Evolutionary conservation across 2,888 invertebrate genomes (phyloP), one percentile per base, ranked within the genome.

Genomic region (Sicus ferrugineus): DNA sequence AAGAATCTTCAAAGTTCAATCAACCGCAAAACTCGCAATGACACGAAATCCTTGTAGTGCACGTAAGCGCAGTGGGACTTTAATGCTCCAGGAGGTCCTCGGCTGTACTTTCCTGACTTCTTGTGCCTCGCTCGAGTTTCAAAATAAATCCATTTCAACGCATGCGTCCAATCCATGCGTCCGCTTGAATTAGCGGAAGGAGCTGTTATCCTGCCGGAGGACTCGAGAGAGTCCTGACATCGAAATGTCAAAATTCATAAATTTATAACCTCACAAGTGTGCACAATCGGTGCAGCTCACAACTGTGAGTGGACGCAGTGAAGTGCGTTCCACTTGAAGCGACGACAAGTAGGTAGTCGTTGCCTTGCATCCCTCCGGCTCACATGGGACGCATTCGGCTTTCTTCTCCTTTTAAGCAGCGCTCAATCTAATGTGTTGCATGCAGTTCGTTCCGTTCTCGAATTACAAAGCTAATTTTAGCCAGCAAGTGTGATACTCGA

Each of bases 331-430:
- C 78, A 79, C 79, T 80, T 80, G 78, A 80, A 75, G 70, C 71
- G 77, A 76, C 77, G 79, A 79, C 79, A 79, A 79, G 79, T 79
- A 78, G 73, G 42, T 1, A 54, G 54, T 7, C 54, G n/a, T n/a
- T 14, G 54, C 23, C 23, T 23, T n/a, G 52, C 2, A 52, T 3
- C 23, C 23, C 9, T 26, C 26, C 9, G 5, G 14, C 16, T 23
- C 26, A 65, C 23, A 3, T 19, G 11, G 4, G 11, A 62, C 75
- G n/a, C 72, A 72, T 52, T 73, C 73, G 71, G 72, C 70, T 68
- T 67, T 70, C 73, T 65, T 26, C n/a, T 26, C 38, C 21, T 48
- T 46, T 63, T 19, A 14, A 50, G 64, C 19, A 64, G n/a, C 14
- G 34, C 34, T 64, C 34, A 21, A 21, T 30, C 48, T 46, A 30